Evolutionary conservation across 2,113 vertebrate genomes (phyloP).

Genomic region (Dolichotis patagonum): DNA sequence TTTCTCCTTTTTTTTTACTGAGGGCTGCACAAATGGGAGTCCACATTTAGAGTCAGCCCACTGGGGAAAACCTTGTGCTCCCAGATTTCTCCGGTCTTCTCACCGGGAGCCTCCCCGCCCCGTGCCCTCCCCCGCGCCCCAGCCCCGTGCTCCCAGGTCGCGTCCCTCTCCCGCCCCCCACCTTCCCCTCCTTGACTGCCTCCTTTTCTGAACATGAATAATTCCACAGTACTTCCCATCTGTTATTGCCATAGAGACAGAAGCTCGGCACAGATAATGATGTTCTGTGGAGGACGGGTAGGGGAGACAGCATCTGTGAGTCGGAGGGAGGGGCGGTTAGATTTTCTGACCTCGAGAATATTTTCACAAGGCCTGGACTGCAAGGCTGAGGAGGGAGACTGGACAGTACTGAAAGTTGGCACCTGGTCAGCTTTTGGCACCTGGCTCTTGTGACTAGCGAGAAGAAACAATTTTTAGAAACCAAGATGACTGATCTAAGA

Average conservation of each 20-base stretch:
- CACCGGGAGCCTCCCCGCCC: not conserved
- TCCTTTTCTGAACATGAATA: constrained; percentile 81
- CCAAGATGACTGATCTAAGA: not conserved
- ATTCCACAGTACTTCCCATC: constrained; percentile 82
- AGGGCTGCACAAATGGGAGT: not conserved
- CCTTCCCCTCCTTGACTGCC: constrained; percentile 57
- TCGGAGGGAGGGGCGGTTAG: constrained; percentile 61
- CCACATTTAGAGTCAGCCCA: not conserved
- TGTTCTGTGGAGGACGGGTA: constrained; percentile 77
- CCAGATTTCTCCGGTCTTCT: fast-evolving
- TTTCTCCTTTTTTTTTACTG: not conserved
- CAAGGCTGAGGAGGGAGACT: not conserved
- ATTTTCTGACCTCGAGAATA: constrained; percentile 58
- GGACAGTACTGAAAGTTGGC: constrained; percentile 41
- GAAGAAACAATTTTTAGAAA: constrained; percentile 63
- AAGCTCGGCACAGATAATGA: constrained; percentile 82
- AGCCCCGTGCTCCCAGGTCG: not conserved
- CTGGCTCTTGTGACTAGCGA: constrained; percentile 21
- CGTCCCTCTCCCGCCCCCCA: constrained; percentile 16
- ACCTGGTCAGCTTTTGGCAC: not conserved
- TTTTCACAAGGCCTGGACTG: constrained; percentile 38
- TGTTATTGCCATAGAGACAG: constrained; percentile 85
- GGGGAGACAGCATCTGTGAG: constrained; percentile 78
- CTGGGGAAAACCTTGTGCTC: not conserved
- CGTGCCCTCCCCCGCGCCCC: not conserved